These are phyloP conservation scores for Lagenorhynchus albirostris DNA, from an alignment of 2,113 vertebrate species.

Conservation along the genomic window DNA sequence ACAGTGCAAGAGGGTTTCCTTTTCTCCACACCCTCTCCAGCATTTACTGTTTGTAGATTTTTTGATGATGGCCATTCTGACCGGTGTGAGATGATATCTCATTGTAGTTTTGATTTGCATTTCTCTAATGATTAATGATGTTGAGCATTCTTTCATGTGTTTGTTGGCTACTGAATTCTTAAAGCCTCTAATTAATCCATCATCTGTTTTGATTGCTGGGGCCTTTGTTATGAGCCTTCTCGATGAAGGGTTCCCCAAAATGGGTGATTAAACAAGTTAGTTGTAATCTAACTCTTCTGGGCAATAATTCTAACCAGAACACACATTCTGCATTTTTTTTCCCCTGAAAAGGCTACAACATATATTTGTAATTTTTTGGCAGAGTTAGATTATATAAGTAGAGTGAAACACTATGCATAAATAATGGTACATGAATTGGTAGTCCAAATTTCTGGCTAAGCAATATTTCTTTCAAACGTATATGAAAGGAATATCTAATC, in stretches of 20 bases:
- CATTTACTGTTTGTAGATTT: no score
- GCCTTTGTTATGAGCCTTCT: not conserved
- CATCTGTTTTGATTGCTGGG: not conserved
- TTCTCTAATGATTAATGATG: no score
- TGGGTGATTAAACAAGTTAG: not conserved
- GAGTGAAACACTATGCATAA: not conserved
- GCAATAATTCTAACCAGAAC: not conserved
- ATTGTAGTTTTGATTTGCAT: no score
- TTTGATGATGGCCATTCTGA: no score
- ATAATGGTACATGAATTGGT: not conserved
- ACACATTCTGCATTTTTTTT: not conserved
- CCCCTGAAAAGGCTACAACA: not conserved
- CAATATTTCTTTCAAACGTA: conserved; percentile 28
- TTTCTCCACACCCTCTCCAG: no score
- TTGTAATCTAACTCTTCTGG: not conserved
- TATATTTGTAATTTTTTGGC: not conserved
- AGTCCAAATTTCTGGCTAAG: not conserved
- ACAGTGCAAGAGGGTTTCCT: no score
- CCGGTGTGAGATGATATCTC: no score
- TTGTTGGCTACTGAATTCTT: not conserved
- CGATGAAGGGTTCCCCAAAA: not conserved
- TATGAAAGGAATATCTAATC: not conserved
- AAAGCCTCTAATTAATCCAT: not conserved
- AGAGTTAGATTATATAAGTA: conserved; percentile 18
- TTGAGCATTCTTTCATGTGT: no score